A percentile compares a stretch with the other conserved stretches of the same genome.
Evolutionary conservation across 2,888 invertebrate genomes (phyloP).

Genomic region (Carabus problematicus): DNA sequence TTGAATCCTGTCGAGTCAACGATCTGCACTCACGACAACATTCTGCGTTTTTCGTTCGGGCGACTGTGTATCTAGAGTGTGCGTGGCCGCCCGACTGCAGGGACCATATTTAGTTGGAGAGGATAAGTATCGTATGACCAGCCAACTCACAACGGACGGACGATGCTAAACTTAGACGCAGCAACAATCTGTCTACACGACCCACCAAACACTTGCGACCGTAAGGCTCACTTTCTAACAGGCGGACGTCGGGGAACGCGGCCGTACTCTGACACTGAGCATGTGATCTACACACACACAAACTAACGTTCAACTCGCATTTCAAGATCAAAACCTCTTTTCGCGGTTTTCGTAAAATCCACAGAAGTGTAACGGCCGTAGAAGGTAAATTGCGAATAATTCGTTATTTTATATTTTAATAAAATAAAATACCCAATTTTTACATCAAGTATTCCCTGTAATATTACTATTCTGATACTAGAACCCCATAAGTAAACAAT

Average conservation of each 20-base stretch:
- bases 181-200: constrained; percentile 12
- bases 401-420: no score
- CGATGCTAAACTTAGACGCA: constrained; percentile 33
- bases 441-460: no score
- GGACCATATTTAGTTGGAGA: constrained; percentile 40
- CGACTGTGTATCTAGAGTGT: no score
- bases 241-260: constrained; percentile 6
- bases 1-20: no score
- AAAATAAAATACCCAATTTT: no score
- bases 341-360: constrained; percentile 4
- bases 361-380: no score
- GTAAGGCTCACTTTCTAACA: constrained; percentile 9
- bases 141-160: constrained; percentile 15
- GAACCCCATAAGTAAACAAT: no score
- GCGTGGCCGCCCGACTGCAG: neutral
- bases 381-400: no score
- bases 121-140: constrained; percentile 37
- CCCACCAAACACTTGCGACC: neutral
- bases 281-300: constrained; percentile 3
- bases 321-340: constrained; percentile 37
- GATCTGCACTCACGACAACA: no score
- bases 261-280: neutral
- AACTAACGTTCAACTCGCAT: constrained; percentile 1
- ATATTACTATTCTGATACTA: no score
- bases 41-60: no score